Evolutionary conservation across 2,888 invertebrate genomes (phyloP).

Genomic region (Synanthedon formicaeformis): DNA sequence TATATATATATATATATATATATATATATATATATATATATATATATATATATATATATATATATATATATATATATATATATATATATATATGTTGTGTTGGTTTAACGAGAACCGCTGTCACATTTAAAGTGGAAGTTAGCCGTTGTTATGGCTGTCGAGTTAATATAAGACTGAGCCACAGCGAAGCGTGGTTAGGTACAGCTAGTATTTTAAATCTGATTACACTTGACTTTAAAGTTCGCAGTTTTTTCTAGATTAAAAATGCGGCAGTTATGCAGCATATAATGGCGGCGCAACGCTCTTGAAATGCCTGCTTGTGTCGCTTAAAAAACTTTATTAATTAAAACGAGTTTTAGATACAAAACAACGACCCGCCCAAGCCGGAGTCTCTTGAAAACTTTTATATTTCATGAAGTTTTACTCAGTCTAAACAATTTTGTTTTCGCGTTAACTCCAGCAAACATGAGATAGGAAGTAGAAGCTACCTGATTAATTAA

Average conservation of each 20-base stretch:
- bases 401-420: constrained; percentile 8
- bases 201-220: no score
- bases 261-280: constrained; percentile 4
- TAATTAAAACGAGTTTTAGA: constrained; percentile 44
- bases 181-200: no score
- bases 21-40: no score
- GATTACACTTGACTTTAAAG: no score
- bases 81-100: no score
- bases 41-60: no score
- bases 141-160: no score
- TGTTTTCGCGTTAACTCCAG: not conserved
- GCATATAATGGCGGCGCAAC: constrained; percentile 1
- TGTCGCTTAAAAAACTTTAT: constrained; percentile 36
- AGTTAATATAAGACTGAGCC: no score
- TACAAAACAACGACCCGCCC: constrained; percentile 24
- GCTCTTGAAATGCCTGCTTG: constrained; percentile 5
- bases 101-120: no score
- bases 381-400: constrained; percentile 12
- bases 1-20: no score
- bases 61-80: no score
- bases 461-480: not conserved
- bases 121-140: no score
- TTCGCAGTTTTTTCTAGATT: not conserved
- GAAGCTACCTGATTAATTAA: not conserved
- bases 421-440: not conserved